phyloP scores from a whole-genome alignment of 2,888 invertebrate genomes.

The Hydropsyche betteni region DNA sequence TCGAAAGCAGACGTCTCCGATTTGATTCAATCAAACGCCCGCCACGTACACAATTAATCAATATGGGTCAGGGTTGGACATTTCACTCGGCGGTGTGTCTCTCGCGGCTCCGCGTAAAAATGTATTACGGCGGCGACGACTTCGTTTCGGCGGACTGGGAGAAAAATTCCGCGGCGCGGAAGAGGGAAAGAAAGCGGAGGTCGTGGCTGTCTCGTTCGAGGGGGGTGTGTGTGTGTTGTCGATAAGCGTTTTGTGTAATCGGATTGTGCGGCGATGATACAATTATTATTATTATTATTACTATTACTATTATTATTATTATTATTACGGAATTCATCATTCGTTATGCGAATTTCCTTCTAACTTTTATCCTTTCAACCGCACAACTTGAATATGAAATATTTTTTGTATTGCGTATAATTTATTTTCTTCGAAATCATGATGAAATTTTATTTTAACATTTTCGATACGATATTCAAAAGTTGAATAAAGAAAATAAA shows the following conservation, averaged over 20 bases:
- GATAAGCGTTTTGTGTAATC: conserved; percentile 8
- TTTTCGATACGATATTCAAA: too few relatives aligned
- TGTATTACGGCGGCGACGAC: too few relatives aligned
- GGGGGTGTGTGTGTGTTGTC: too few relatives aligned
- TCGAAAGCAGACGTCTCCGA: not conserved
- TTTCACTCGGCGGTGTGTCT: conserved; percentile 10
- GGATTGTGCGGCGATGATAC: conserved; percentile 15
- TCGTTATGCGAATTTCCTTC: too few relatives aligned
- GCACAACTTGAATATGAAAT: not conserved
- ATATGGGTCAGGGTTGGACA: conserved; percentile 25
- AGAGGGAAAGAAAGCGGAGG: too few relatives aligned
- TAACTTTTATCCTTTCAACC: not conserved
- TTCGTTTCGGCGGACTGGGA: too few relatives aligned
- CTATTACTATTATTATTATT: too few relatives aligned
- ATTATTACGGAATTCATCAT: not conserved
- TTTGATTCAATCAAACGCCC: conserved; percentile 13
- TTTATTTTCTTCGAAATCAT: not conserved
- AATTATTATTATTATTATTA: too few relatives aligned
- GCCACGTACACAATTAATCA: conserved; percentile 16
- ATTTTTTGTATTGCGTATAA: not conserved
- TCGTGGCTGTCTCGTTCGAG: not conserved
- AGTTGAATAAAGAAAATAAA: too few relatives aligned
- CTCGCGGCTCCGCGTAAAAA: too few relatives aligned
- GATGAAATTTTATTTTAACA: too few relatives aligned
- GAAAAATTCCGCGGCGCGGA: too few relatives aligned